Evolutionary conservation across 2,888 invertebrate genomes (phyloP).

Genomic region (Crocallis elinguaria): DNA sequence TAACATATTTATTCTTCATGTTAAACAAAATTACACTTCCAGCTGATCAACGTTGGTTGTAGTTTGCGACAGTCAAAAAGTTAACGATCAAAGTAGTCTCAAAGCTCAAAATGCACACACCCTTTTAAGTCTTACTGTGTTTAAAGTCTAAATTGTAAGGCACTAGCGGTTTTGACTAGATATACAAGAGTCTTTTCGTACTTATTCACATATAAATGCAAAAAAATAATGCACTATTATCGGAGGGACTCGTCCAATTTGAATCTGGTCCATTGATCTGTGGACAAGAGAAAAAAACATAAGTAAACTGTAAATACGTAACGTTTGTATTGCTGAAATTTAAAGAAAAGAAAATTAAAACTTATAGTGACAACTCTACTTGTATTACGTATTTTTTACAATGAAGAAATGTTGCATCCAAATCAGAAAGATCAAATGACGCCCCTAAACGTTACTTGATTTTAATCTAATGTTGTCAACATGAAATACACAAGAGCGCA

Average conservation of each 20-base stretch:
- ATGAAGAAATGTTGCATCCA: no score
- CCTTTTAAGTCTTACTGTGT: constrained; percentile 33
- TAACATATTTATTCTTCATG: no score
- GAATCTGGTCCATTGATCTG: constrained; percentile 56
- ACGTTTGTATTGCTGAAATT: neutral
- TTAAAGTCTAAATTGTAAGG: constrained; percentile 63
- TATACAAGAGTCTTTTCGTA: constrained; percentile 78
- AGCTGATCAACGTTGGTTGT: neutral
- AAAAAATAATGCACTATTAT: constrained; percentile 67
- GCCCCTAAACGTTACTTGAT: no score
- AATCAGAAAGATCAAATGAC: no score
- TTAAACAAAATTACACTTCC: no score
- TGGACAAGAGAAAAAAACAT: constrained; percentile 60
- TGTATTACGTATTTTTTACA: no score
- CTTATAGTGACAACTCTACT: no score
- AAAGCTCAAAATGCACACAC: constrained; percentile 18
- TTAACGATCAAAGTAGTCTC: neutral
- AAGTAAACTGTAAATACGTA: constrained; percentile 23
- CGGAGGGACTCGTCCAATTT: constrained; percentile 77
- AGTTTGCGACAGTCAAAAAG: neutral
- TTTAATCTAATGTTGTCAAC: neutral
- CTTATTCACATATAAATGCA: constrained; percentile 67
- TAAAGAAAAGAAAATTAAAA: neutral
- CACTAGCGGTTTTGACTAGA: constrained; percentile 81
- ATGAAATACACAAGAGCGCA: neutral